Evolutionary conservation across 2,888 invertebrate genomes (phyloP).

Genomic region (Temnothorax unifasciatus): DNA sequence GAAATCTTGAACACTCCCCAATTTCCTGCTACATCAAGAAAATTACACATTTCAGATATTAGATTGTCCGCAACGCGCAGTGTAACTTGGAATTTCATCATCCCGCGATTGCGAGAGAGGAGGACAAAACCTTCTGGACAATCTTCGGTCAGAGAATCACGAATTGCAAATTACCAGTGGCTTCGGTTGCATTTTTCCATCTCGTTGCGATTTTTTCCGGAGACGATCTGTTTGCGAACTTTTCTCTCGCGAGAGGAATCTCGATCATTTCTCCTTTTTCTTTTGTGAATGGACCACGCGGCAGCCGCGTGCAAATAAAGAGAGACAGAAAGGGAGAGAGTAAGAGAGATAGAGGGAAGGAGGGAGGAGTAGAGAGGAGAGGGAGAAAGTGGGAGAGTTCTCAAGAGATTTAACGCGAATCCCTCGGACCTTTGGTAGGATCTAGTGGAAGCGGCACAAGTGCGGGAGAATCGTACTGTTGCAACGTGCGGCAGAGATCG

Average conservation of each 20-base stretch:
- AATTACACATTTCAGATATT: conserved; percentile 29
- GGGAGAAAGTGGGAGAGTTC: conserved; percentile 59
- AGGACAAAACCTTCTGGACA: neutral
- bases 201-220: conserved; percentile 1
- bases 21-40: conserved; percentile 30
- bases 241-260: conserved; percentile 28
- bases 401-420: conserved; percentile 61
- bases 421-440: conserved; percentile 67
- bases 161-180: conserved; percentile 26
- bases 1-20: neutral
- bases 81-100: conserved; percentile 17
- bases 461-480: conserved; percentile 60
- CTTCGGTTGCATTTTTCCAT: conserved; percentile 7
- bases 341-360: conserved; percentile 18
- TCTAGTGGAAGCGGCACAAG: conserved; percentile 59
- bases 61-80: neutral
- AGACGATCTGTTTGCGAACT: conserved; percentile 8
- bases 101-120: neutral
- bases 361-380: conserved; percentile 1
- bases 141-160: neutral
- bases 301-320: conserved; percentile 11
- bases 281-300: conserved; percentile 23
- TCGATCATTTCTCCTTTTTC: conserved; percentile 10
- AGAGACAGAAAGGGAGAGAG: conserved; percentile 9
- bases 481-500: conserved; percentile 65